phyloP scores from a whole-genome alignment of 2,797 vertebrate genomes.

The Chaenodraco wilsoni region DNA sequence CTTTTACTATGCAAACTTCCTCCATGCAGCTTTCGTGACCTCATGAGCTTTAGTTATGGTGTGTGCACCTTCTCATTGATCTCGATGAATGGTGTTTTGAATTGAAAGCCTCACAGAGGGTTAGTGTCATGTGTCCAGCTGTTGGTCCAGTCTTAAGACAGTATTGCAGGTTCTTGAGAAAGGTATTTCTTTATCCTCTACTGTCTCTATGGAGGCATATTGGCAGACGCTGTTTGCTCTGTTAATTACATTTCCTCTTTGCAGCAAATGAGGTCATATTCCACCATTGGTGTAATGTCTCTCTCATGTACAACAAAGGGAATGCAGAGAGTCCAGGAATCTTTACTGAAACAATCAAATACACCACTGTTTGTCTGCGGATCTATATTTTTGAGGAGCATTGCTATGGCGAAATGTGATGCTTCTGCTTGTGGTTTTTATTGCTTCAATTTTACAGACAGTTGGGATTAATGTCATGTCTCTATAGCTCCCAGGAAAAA shows the following conservation, averaged over 20 bases:
- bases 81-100: conserved; percentile 54
- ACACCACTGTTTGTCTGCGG: conserved; percentile 83
- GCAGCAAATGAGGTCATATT: conserved; percentile 87
- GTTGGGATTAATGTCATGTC: conserved; percentile 85
- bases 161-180: conserved; percentile 78
- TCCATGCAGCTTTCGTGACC: conserved; percentile 62
- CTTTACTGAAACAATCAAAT: conserved; percentile 85
- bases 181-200: conserved; percentile 78
- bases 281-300: conserved; percentile 86
- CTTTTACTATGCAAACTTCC: conserved; percentile 49
- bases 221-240: conserved; percentile 87
- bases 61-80: conserved; percentile 61
- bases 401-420: conserved; percentile 79
- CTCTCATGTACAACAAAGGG: conserved; percentile 87
- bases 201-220: conserved; percentile 83
- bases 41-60: conserved; percentile 41
- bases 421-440: conserved; percentile 82
- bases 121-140: conserved; percentile 57
- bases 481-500: conserved; percentile 80
- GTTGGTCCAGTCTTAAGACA: conserved; percentile 75
- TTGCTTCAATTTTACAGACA: conserved; percentile 88
- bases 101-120: conserved; percentile 50
- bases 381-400: conserved; percentile 84
- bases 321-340: conserved; percentile 79
- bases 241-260: conserved; percentile 89